These are phyloP conservation scores for Clepsis dumicolana DNA, from an alignment of 2,888 invertebrate genomes.

Conservation along the genomic window DNA sequence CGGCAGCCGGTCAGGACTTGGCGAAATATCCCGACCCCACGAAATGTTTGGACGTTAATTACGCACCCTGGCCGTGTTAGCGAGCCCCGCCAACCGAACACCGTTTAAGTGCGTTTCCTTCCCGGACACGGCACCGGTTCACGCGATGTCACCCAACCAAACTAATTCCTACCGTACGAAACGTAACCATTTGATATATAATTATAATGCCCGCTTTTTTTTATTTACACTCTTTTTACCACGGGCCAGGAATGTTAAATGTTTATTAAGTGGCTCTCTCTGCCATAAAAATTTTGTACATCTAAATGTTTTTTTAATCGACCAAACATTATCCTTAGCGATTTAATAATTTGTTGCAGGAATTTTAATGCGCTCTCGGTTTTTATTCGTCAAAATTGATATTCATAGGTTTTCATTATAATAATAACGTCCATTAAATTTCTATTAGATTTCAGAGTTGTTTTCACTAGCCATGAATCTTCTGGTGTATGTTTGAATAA, in stretches of 20 bases:
- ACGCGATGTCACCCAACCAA: constrained; percentile 48
- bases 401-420: constrained; percentile 23
- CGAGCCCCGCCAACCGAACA: constrained; percentile 42
- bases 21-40: constrained; percentile 42
- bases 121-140: constrained; percentile 49
- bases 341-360: constrained; percentile 21
- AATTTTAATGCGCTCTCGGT: constrained; percentile 16
- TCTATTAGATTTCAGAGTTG: neutral
- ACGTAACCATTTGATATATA: constrained; percentile 21
- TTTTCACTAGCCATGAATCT: neutral
- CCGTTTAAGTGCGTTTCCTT: constrained; percentile 49
- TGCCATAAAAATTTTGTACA: constrained; percentile 17
- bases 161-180: constrained; percentile 38
- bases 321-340: constrained; percentile 29
- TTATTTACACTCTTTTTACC: constrained; percentile 21
- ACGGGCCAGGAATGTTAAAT: constrained; percentile 32
- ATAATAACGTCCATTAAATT: constrained; percentile 29
- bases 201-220: constrained; percentile 29
- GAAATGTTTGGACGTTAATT: constrained; percentile 50
- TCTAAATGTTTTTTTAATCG: constrained; percentile 35
- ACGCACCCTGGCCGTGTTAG: constrained; percentile 43
- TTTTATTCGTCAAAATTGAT: constrained; percentile 20
- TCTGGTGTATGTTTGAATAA: constrained; percentile 1
- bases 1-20: constrained; percentile 27
- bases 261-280: constrained; percentile 33